Conservation (phyloP, 1,140 invertebrate genomes). For the Eumaeus atala region DNA sequence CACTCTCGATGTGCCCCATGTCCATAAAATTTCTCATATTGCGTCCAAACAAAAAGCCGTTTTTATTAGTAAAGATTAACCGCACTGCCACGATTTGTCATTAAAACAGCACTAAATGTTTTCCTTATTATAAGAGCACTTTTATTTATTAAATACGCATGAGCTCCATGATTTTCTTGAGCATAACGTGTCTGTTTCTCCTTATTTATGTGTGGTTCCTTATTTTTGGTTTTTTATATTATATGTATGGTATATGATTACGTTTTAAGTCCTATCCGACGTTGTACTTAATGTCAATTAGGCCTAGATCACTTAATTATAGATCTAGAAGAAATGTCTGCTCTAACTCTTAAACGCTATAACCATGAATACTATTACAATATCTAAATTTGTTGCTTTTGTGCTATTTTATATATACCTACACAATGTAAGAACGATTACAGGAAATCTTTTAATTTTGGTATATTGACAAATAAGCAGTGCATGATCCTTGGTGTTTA, state of each 20-base stretch:
- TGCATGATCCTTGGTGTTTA: slow-evolving; percentile 1
- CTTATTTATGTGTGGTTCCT: slow-evolving; percentile 15
- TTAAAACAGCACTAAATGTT: slow-evolving; percentile 62
- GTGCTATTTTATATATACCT: neutral
- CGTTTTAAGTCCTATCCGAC: slow-evolving; percentile 15
- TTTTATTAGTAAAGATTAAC: slow-evolving; percentile 35
- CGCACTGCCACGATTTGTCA: slow-evolving; percentile 54
- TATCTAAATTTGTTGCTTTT: slow-evolving; percentile 1
- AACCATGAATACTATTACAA: neutral
- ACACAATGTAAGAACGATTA: no score
- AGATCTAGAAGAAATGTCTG: neutral
- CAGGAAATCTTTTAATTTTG: no score
- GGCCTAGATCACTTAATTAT: neutral
- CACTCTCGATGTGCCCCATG: slow-evolving; percentile 53
- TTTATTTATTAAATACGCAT: slow-evolving; percentile 46
- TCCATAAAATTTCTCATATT: slow-evolving; percentile 34
- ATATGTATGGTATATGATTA: slow-evolving; percentile 16
- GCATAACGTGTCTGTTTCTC: slow-evolving; percentile 23
- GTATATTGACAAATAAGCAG: no score
- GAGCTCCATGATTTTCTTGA: slow-evolving; percentile 38
- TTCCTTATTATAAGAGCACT: slow-evolving; percentile 44
- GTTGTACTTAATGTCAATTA: slow-evolving; percentile 8
- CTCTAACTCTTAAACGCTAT: neutral
- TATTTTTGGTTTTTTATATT: slow-evolving; percentile 10
- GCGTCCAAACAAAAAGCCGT: slow-evolving; percentile 31